Evolutionary conservation across 2,113 vertebrate genomes (phyloP).

Genomic region (Grammomys dolichurus): DNA sequence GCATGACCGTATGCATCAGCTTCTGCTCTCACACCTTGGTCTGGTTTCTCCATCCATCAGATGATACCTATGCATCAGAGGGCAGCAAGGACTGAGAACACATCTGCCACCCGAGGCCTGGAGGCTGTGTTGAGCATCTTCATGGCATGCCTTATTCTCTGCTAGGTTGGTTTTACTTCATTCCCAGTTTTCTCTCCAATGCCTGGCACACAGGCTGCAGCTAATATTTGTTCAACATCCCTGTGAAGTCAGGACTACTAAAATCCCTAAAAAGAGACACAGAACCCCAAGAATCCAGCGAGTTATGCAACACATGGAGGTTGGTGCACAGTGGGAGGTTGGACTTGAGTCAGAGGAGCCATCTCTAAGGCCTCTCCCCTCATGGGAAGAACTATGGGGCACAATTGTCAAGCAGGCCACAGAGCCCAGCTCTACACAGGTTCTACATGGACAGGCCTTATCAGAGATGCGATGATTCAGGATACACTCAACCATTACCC

Average conservation of each 20-base stretch:
- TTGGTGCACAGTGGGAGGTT: neutral
- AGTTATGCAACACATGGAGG: neutral
- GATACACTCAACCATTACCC: neutral
- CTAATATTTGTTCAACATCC: neutral
- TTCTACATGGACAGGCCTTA: neutral
- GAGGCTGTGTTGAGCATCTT: neutral
- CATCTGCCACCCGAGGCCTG: neutral
- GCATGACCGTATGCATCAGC: neutral
- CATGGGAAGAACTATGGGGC: neutral
- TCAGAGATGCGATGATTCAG: neutral
- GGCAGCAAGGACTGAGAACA: neutral
- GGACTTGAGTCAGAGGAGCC: neutral
- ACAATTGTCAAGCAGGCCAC: accelerated
- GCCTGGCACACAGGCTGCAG: neutral
- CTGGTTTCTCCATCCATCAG: neutral
- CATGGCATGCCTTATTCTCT: neutral
- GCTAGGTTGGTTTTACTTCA: neutral
- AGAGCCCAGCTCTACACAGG: accelerated
- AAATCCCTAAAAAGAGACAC: neutral
- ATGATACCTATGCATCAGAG: neutral
- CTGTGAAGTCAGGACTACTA: neutral
- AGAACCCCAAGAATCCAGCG: neutral
- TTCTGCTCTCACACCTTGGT: neutral
- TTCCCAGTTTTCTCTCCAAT: neutral
- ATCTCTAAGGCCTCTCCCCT: neutral